phyloP scores from a whole-genome alignment of 2,797 vertebrate species.

The Garrulus glandarius region DNA sequence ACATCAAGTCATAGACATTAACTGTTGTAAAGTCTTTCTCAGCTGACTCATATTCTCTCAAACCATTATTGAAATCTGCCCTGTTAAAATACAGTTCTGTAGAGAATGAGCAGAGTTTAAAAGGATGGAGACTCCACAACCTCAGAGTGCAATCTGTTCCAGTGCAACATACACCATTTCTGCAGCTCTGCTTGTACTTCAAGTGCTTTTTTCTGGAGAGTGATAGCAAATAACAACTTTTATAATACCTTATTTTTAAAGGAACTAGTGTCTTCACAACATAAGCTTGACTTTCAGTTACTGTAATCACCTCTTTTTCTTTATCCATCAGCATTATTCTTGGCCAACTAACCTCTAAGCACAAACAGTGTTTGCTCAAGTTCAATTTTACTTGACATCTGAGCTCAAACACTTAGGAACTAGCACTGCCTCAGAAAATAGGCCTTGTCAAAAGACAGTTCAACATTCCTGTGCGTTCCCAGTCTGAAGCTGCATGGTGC shows the following conservation, averaged over 20 bases:
- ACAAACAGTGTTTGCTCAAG: neutral
- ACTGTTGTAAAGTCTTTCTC: conserved; percentile 75
- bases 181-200: neutral
- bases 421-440: neutral
- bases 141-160: neutral
- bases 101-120: conserved; percentile 65
- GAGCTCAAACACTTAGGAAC: neutral
- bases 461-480: neutral
- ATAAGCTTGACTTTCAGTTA: neutral
- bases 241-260: neutral
- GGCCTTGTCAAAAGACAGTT: neutral
- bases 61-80: conserved; percentile 67
- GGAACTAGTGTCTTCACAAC: neutral
- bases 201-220: neutral
- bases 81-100: conserved; percentile 76
- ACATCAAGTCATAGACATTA: conserved; percentile 1
- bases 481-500: neutral
- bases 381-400: neutral
- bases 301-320: neutral
- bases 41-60: conserved; percentile 73
- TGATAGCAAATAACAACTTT: neutral
- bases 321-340: neutral
- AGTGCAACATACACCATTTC: neutral
- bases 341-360: neutral
- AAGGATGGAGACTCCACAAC: neutral